phyloP scores from a whole-genome alignment of 2,113 vertebrate species.

The Paratilapia polleni region DNA sequence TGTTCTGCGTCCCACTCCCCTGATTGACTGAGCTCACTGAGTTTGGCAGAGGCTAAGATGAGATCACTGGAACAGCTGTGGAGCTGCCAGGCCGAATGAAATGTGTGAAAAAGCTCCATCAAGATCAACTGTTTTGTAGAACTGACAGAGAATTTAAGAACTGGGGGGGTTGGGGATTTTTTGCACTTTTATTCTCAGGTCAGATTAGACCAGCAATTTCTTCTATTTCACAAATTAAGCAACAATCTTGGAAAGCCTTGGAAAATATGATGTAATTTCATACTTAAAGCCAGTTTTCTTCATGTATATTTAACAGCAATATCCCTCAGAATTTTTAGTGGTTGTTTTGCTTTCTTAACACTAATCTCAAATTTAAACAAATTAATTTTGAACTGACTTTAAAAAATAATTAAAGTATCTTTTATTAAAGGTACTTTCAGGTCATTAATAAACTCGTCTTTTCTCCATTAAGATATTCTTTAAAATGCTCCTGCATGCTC shows the following conservation, averaged over 20 bases:
- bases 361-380: neutral
- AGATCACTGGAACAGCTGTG: slow-evolving; percentile 50
- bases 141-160: neutral
- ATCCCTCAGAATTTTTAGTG: neutral
- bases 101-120: neutral
- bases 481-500: no score
- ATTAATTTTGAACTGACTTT: no score
- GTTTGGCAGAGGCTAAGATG: slow-evolving; percentile 37
- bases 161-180: neutral
- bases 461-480: no score
- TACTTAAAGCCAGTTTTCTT: neutral
- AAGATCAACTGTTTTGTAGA: neutral
- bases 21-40: slow-evolving; percentile 15
- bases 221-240: neutral
- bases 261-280: neutral
- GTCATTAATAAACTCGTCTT: no score
- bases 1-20: slow-evolving; percentile 8
- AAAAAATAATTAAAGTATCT: no score
- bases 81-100: slow-evolving; percentile 34
- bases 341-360: neutral
- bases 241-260: neutral
- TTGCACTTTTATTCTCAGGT: neutral
- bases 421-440: no score
- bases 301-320: neutral
- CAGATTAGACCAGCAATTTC: neutral